These are phyloP conservation scores for Gasteruption jaculator DNA, from an alignment of 2,888 invertebrate genomes.

Conservation along the genomic window DNA sequence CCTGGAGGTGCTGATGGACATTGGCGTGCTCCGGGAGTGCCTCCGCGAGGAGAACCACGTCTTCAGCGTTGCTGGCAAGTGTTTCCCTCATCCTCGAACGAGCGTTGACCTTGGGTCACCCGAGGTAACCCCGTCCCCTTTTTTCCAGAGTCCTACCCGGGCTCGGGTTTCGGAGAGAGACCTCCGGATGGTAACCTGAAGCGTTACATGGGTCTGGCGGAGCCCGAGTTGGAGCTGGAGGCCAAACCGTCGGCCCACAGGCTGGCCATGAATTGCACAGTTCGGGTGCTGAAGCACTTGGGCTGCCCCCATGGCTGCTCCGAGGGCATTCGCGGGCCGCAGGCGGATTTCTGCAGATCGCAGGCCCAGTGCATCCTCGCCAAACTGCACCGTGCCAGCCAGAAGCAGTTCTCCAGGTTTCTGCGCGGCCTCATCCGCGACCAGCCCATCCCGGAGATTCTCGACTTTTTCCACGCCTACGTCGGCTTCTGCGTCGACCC, in stretches of 20 bases:
- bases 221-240: too few relatives aligned
- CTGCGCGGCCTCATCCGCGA: constrained; percentile 72
- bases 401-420: constrained; percentile 62
- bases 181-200: too few relatives aligned
- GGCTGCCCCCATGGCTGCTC: constrained; percentile 94
- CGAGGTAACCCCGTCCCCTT: too few relatives aligned
- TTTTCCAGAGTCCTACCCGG: too few relatives aligned
- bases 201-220: too few relatives aligned
- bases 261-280: constrained; percentile 67
- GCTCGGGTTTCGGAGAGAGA: too few relatives aligned
- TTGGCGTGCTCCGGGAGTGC: constrained; percentile 71
- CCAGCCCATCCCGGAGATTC: constrained; percentile 73
- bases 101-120: too few relatives aligned
- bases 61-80: too few relatives aligned
- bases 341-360: constrained; percentile 84
- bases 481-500: constrained; percentile 95
- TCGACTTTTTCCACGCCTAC: constrained; percentile 94
- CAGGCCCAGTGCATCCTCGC: constrained; percentile 78
- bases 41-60: constrained; percentile 52
- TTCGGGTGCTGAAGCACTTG: constrained; percentile 78
- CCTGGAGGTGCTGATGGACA: constrained; percentile 85
- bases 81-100: too few relatives aligned
- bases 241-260: constrained; percentile 58
- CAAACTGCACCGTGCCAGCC: constrained; percentile 68
- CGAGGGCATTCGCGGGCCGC: constrained; percentile 73